These are phyloP conservation scores for Pocillopora verrucosa DNA, from an alignment of 64 coral and sea anemone species.

Conservation along the genomic window DNA sequence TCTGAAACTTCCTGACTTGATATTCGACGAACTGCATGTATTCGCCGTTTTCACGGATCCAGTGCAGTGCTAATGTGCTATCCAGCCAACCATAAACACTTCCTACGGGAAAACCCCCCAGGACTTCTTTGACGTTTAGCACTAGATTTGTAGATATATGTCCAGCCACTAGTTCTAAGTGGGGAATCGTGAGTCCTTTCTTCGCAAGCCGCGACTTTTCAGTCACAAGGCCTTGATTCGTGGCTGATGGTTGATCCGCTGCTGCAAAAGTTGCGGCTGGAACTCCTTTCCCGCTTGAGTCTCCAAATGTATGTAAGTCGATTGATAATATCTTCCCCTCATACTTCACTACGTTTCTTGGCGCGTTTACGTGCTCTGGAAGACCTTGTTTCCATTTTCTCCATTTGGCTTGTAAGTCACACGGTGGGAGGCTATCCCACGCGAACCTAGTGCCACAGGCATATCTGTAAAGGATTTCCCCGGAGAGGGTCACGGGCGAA, in stretches of 20 bases:
- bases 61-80: constrained; percentile 45
- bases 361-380: too few relatives aligned
- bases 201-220: constrained; percentile 34
- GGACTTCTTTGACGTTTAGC: background rate
- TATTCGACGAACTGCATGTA: constrained; percentile 8
- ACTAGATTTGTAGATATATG: background rate
- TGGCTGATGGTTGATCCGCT: background rate
- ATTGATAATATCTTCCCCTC: too few relatives aligned
- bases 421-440: too few relatives aligned
- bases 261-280: constrained; percentile 1
- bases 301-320: constrained; percentile 39
- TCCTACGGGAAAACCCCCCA: constrained; percentile 4
- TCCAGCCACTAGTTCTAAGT: background rate
- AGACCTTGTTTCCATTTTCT: too few relatives aligned
- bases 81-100: constrained; percentile 27
- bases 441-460: too few relatives aligned
- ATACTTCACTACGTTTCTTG: too few relatives aligned
- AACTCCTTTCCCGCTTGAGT: background rate
- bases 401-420: too few relatives aligned
- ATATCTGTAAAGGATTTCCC: too few relatives aligned
- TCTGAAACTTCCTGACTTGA: constrained; percentile 26
- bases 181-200: constrained; percentile 8
- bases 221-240: constrained; percentile 33
- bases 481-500: too few relatives aligned
- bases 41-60: constrained; percentile 24